These are phyloP conservation scores for Uloborus plumipes DNA, from an alignment of 2,888 invertebrate species.

Conservation along the genomic window DNA sequence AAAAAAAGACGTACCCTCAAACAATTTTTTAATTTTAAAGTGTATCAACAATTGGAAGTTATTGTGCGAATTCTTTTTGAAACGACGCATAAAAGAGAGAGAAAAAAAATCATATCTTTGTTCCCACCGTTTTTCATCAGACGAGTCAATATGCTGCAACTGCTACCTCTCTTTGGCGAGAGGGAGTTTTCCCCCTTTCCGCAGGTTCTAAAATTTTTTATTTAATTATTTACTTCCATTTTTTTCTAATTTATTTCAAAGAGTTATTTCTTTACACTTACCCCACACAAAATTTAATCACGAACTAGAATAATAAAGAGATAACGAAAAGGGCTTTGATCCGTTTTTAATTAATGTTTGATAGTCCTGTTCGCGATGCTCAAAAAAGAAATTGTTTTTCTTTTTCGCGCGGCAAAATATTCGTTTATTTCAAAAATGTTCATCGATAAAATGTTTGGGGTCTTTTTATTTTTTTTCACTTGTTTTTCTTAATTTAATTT, in stretches of 20 bases:
- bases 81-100: no score
- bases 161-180: neutral
- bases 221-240: neutral
- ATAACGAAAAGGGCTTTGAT: slow-evolving; percentile 40
- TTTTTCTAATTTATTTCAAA: slow-evolving; percentile 23
- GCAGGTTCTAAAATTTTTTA: no score
- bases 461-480: slow-evolving; percentile 1
- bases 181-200: no score
- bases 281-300: slow-evolving; percentile 41
- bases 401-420: neutral
- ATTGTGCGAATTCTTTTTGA: no score
- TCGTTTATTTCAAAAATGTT: neutral
- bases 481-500: neutral
- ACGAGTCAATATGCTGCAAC: slow-evolving; percentile 1
- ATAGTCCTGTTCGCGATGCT: slow-evolving; percentile 16
- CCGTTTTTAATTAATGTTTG: slow-evolving; percentile 62
- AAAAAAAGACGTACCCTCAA: no score
- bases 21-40: no score
- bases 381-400: slow-evolving; percentile 8
- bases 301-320: slow-evolving; percentile 10
- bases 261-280: neutral
- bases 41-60: no score
- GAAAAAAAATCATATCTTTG: no score
- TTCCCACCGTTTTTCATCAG: neutral
- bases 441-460: no score